These are phyloP conservation scores for Hipposideros larvatus DNA, from an alignment of 2,797 vertebrate species.

Conservation along the genomic window DNA sequence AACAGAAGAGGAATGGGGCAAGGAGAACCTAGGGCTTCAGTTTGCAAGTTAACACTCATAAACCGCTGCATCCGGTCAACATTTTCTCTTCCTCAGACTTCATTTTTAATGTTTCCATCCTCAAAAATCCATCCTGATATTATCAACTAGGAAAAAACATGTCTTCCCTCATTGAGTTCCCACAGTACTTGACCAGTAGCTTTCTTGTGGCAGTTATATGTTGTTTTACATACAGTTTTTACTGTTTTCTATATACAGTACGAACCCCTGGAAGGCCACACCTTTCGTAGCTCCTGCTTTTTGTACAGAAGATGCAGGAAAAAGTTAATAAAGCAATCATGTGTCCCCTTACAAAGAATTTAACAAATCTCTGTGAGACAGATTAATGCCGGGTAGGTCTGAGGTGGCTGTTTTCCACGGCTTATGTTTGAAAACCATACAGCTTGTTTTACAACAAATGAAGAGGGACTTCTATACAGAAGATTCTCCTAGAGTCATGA, in stretches of 20 bases:
- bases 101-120: background rate
- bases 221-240: background rate
- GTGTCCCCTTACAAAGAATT: background rate
- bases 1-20: background rate
- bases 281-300: background rate
- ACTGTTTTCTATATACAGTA: background rate
- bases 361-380: background rate
- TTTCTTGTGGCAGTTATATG: background rate
- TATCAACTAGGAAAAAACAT: background rate
- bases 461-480: background rate
- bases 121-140: background rate
- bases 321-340: background rate
- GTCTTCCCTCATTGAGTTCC: background rate
- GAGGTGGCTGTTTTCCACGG: background rate
- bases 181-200: background rate
- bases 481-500: background rate
- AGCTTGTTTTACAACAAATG: background rate
- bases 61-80: background rate
- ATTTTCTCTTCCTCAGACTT: background rate
- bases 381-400: background rate
- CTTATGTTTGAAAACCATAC: background rate
- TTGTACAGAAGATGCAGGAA: background rate
- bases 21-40: background rate
- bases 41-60: background rate
- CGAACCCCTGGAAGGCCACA: background rate